Percentiles rank a stretch among this genome's conserved stretches.
phyloP scores from a whole-genome alignment of 37 sponge, comb jelly and placozoan species.

The Chondrosia reniformis region DNA sequence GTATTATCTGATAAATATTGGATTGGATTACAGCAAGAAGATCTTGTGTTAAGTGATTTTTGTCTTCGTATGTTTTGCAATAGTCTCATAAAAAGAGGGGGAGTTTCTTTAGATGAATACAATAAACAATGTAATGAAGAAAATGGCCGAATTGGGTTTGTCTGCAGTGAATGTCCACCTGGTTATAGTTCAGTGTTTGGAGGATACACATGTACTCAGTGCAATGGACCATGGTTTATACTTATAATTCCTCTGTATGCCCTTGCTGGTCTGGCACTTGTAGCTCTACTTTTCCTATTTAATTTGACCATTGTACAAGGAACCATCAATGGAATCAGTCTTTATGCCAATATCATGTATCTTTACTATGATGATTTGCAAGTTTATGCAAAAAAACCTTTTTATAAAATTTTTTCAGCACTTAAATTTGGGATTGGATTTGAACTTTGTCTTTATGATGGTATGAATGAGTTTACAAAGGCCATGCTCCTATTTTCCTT shows the following conservation, averaged over 20 bases:
- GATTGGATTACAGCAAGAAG: neutral
- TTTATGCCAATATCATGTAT: constrained; percentile 37
- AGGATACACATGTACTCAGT: constrained; percentile 14
- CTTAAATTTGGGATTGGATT: constrained; percentile 44
- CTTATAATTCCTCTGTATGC: constrained; percentile 3
- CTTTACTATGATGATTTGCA: neutral
- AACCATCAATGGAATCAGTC: constrained; percentile 30
- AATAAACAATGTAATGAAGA: neutral
- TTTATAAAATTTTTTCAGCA: neutral
- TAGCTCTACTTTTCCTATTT: constrained; percentile 17
- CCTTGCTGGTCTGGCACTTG: constrained; percentile 23
- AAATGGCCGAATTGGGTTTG: constrained; percentile 9
- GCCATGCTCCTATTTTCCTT: constrained; percentile 44
- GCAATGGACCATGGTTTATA: constrained; percentile 24
- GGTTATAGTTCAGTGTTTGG: constrained; percentile 31
- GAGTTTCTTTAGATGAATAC: neutral
- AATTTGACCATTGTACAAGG: constrained; percentile 35
- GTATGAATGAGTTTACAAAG: constrained; percentile 54
- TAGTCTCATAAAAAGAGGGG: neutral
- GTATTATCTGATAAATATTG: too few species aligned
- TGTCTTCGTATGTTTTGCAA: neutral
- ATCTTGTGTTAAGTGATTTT: neutral
- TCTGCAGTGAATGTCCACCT: constrained; percentile 39
- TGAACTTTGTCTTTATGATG: constrained; percentile 60
- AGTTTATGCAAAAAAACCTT: neutral